Conservation (phyloP, 2,113 vertebrate genomes). For the Nanger granti region DNA sequence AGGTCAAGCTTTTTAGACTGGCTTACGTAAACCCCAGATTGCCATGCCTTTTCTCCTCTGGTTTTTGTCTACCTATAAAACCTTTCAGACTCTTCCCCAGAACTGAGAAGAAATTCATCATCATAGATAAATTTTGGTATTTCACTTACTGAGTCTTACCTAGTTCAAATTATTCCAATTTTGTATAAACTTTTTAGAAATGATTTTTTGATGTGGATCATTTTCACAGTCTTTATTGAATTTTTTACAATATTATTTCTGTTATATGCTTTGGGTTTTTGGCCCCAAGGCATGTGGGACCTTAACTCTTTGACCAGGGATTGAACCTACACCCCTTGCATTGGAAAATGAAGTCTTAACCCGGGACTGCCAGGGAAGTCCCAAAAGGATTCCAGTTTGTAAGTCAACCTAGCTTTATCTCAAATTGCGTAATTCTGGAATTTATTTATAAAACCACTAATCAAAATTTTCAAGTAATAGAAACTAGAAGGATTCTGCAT, state of each 20-base stretch:
- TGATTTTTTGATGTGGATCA: not conserved
- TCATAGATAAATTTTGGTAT: not conserved
- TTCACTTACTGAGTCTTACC: not conserved
- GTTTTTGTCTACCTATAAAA: not conserved
- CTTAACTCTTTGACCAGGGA: not conserved
- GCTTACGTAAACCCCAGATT: not conserved
- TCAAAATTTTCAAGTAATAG: conserved; percentile 32
- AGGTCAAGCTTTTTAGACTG: not conserved
- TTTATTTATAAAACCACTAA: conserved; percentile 26
- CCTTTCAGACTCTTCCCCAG: not conserved
- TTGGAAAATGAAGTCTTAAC: not conserved
- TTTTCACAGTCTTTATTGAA: not conserved
- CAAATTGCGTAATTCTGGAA: not conserved
- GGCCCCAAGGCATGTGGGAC: not conserved
- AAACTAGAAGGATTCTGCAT: not conserved
- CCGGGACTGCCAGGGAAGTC: not conserved
- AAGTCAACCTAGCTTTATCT: not conserved
- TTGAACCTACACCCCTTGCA: not conserved
- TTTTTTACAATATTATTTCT: not conserved
- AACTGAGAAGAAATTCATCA: not conserved
- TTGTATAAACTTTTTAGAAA: not conserved
- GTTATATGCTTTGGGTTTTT: not conserved
- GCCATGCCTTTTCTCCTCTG: not conserved
- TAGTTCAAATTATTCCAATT: not conserved
- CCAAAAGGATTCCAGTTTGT: not conserved